Conservation (phyloP, 2,113 vertebrate species). For the Melanerpes aurifrons region DNA sequence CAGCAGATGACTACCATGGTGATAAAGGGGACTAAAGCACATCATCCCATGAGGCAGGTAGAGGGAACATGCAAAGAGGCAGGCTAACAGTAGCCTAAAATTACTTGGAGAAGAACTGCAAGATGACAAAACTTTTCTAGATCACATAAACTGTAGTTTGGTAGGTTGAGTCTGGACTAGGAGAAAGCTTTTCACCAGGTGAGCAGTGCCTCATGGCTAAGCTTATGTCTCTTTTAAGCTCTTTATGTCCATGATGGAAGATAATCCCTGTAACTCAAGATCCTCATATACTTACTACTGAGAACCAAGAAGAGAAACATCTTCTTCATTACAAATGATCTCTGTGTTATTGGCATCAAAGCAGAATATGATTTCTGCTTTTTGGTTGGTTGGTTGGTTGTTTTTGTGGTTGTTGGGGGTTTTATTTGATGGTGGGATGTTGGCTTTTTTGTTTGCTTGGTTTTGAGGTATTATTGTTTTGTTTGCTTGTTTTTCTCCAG, state of each 20-base stretch:
- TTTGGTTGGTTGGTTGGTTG: too few relatives aligned
- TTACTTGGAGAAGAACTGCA: background rate
- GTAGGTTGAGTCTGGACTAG: background rate
- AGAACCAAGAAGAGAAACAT: background rate
- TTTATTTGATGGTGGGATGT: too few relatives aligned
- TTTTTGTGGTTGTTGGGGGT: too few relatives aligned
- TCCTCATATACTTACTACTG: background rate
- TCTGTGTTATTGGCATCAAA: background rate
- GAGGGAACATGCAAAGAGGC: background rate
- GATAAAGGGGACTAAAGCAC: background rate
- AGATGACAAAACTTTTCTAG: background rate
- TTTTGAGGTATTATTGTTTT: too few relatives aligned
- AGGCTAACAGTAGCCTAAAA: background rate
- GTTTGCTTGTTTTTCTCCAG: background rate
- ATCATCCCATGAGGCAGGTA: too few relatives aligned
- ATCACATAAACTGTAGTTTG: background rate
- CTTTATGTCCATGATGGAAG: background rate
- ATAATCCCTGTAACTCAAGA: background rate
- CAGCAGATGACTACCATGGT: background rate
- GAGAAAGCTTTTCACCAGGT: background rate
- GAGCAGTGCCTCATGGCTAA: background rate
- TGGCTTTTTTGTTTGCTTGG: too few relatives aligned
- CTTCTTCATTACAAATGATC: background rate
- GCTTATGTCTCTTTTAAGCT: fast-evolving
- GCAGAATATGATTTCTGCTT: background rate